Evolutionary conservation across 2,113 vertebrate species (phyloP), one percentile per base, ranked within the genome.

Genomic region (Gyps fulvus): DNA sequence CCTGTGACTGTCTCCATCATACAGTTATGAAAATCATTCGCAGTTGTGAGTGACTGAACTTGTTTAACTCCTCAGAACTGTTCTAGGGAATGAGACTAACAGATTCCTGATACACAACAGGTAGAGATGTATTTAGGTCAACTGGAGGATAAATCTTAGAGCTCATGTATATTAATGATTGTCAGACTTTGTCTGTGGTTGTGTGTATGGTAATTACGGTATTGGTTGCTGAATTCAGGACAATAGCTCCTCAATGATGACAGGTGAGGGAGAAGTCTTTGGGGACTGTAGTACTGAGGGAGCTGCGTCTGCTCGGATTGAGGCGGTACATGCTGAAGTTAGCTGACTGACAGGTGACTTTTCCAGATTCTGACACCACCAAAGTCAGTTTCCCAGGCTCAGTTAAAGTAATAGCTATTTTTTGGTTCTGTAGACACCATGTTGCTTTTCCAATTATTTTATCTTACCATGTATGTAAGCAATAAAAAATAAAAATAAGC

Each of bases 101-200:
- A 86, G 38, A 73, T 83, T 97, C 72, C 81, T 76, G 63, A 43
- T 72, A 45, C 0, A 5, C 83, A 94, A 97, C 95, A 97, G 92
- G 95, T 95, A 69, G 73, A 89, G 83, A 57, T 89, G 73, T 96
- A 92, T 97, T 96, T 96, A 93, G 90, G 90, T 96, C 93, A 97
- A 23, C 83, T 70, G 38, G 77, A 92, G 82, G 61, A 87, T 93
- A 83, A 96, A 85, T 90, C 61, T 40, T 91, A 59, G 32, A 81
- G 54, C 74, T 96, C 79, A 62, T 93, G 67, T 89, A 49, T 92
- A 91, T 92, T 97, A 83, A 96, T 83, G 67, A 96, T 61, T 86
- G 59, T 86, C 87, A 97, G 91, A 67, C 78, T 81, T 92, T 65
- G 50, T 66, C 54, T 59, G 55, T 76, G 55, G n/a, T 72, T 58